Percentiles rank a stretch among this genome's conserved stretches.
Conservation (phyloP, 2,888 invertebrate species). For the Drosophila aldrichi region DNA sequence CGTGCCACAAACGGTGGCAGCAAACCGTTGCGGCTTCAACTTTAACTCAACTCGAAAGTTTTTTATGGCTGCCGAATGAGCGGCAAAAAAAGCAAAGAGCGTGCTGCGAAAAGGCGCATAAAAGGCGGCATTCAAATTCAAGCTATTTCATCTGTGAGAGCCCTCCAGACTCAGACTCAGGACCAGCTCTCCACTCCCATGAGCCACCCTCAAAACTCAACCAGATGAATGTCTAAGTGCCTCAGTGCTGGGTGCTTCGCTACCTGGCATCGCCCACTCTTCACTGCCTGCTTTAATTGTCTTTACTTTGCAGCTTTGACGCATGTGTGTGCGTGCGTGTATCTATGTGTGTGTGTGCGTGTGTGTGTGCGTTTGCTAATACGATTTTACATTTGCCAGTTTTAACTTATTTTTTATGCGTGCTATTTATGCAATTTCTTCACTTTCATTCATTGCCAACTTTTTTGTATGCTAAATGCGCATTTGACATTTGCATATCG, state of each 20-base stretch:
- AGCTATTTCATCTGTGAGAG: conserved; percentile 59
- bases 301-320: conserved; percentile 30
- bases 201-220: not conserved
- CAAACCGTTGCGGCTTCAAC: conserved; percentile 55
- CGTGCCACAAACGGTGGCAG: conserved; percentile 28
- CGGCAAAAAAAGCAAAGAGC: conserved; percentile 15
- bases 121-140: conserved; percentile 70
- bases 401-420: conserved; percentile 66
- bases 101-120: conserved; percentile 37
- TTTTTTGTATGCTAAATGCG: conserved; percentile 62
- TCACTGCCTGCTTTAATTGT: conserved; percentile 60
- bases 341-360: conserved; percentile 1
- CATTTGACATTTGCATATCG: conserved; percentile 69
- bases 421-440: conserved; percentile 72
- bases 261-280: conserved; percentile 22
- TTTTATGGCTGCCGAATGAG: conserved; percentile 60
- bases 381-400: conserved; percentile 62
- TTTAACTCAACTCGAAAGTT: conserved; percentile 57
- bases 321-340: conserved; percentile 24
- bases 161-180: conserved; percentile 20
- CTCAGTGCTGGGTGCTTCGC: conserved; percentile 14
- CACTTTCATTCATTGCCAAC: conserved; percentile 64
- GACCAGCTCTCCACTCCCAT: not conserved
- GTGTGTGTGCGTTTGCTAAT: conserved; percentile 49
- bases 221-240: conserved; percentile 3